Percentiles rank a stretch among this genome's conserved stretches.
Conservation (phyloP, 2,888 invertebrate species). For the Stramonita haemastoma region DNA sequence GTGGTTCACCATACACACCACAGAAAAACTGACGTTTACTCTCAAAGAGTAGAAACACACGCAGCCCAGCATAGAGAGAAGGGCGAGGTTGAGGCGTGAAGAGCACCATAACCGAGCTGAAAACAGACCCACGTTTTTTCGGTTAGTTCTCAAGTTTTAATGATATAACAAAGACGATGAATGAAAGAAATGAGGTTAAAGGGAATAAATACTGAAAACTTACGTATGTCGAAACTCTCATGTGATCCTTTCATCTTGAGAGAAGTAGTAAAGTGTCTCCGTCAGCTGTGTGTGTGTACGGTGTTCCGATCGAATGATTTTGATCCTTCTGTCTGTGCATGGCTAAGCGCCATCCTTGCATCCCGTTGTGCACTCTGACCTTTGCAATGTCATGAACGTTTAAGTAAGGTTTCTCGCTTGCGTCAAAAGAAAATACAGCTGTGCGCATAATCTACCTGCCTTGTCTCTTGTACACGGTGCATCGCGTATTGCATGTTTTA, state of each 20-base stretch:
- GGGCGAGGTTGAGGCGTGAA: constrained; percentile 47
- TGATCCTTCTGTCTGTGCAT: not conserved
- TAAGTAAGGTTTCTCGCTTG: not conserved
- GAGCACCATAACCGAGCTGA: constrained; percentile 49
- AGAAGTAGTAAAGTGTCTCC: no score
- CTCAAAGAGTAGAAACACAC: constrained; percentile 49
- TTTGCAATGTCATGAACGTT: no score
- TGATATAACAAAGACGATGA: no score
- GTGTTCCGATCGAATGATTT: not conserved
- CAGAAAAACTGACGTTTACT: constrained; percentile 52
- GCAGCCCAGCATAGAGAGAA: constrained; percentile 47
- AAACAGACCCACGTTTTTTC: not conserved
- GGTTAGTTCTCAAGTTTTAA: no score
- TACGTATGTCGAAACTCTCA: not conserved
- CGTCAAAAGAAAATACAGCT: not conserved
- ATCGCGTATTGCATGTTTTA: no score
- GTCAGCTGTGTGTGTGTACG: not conserved
- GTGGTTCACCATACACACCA: constrained; percentile 52
- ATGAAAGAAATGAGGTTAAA: no score
- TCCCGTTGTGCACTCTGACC: constrained; percentile 8
- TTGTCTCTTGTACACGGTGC: no score
- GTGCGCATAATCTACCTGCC: no score
- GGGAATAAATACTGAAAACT: not conserved
- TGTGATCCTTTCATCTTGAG: not conserved
- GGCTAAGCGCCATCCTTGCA: constrained; percentile 6